Evolutionary conservation across 2,797 vertebrate species (phyloP).

Genomic region (Phataginus tricuspis): DNA sequence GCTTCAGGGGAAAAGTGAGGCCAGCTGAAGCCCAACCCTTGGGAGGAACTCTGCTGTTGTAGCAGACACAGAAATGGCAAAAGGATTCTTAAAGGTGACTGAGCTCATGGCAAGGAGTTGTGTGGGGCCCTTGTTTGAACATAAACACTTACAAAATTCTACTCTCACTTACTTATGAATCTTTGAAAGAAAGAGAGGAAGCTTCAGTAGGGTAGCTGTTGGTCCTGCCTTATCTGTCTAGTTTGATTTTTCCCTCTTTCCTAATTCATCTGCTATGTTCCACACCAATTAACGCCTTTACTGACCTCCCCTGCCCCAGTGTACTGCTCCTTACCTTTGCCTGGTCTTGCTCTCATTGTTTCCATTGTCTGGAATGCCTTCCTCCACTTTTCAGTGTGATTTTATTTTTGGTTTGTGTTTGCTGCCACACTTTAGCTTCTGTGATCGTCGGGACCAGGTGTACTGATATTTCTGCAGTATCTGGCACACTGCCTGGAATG

Average conservation of each 20-base stretch:
- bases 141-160: neutral
- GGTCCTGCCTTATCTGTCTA: neutral
- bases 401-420: constrained; percentile 47
- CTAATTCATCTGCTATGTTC: neutral
- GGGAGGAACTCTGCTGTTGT: neutral
- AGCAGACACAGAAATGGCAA: neutral
- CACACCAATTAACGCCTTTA: neutral
- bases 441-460: neutral
- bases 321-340: neutral
- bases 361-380: neutral
- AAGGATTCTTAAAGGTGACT: neutral
- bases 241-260: neutral
- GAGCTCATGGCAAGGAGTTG: neutral
- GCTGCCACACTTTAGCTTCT: neutral
- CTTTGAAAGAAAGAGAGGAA: constrained; percentile 8
- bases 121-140: neutral
- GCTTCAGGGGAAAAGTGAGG: neutral
- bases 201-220: neutral
- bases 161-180: neutral
- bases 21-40: neutral
- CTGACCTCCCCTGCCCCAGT: neutral
- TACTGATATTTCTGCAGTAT: neutral
- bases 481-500: neutral
- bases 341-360: neutral
- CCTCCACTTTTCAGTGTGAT: neutral